These are phyloP conservation scores for Apistogramma diplotaenia DNA, from an alignment of 2,113 vertebrate genomes.

Conservation along the genomic window DNA sequence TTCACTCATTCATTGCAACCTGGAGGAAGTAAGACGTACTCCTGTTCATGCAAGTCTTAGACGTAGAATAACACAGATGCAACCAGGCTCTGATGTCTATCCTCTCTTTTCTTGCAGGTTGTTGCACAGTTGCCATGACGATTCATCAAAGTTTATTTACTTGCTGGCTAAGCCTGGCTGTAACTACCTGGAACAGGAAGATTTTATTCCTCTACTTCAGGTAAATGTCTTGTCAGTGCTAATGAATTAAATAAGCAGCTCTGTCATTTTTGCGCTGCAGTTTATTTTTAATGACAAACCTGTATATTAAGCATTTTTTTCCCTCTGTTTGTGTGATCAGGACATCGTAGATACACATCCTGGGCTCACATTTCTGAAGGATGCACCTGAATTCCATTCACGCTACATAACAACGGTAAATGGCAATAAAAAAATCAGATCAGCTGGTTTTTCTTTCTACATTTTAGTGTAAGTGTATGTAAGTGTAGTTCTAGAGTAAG, in stretches of 20 bases:
- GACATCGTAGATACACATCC: conserved; percentile 97
- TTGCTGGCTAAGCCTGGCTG: conserved; percentile 89
- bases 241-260: background rate
- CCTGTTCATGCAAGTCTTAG: background rate
- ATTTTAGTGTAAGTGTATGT: background rate
- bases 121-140: conserved; percentile 90
- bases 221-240: conserved; percentile 61
- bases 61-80: background rate
- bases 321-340: conserved; percentile 68
- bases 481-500: background rate
- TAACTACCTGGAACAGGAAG: conserved; percentile 90
- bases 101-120: conserved; percentile 74
- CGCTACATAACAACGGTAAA: conserved; percentile 97
- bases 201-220: conserved; percentile 96
- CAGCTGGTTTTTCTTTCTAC: background rate
- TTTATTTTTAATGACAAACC: background rate
- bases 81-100: background rate
- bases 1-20: conserved; percentile 88
- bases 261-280: background rate
- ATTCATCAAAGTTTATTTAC: conserved; percentile 88
- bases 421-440: background rate
- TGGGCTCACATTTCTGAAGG: conserved; percentile 96
- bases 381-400: conserved; percentile 98
- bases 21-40: conserved; percentile 90
- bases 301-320: background rate